Base-by-base conservation (phyloP, 2,797 vertebrate genomes). In the Garrulus glandarius region DNA sequence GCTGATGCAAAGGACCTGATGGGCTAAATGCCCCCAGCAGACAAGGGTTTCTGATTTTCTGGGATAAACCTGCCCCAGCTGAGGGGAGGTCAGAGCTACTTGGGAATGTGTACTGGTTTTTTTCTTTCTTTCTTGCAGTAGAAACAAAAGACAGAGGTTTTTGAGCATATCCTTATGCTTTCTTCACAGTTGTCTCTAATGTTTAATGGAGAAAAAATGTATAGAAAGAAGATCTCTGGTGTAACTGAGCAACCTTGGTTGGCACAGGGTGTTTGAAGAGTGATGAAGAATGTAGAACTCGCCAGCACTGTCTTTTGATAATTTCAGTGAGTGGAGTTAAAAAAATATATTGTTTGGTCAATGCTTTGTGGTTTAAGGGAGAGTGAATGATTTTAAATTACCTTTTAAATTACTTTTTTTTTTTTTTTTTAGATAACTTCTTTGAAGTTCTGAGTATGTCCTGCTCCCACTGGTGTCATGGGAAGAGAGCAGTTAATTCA, bases 31-130 rank as follows among this genome's bases (percentile, higher is more conserved):
- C 5, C 4, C 16, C 5, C 20, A 37, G 24, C 6, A 37, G 30
- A 43, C 3, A 4, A 53, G 11, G 32, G 13, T 24, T 68, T 32
- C 37, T n/a, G 24, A 24, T 57, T 30, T 63, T 18, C 5, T 34
- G 13, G 19, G 22, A 22, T n/a, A 46, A 46, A 41, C 13, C 8
- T 50, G 41, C 13, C 6, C 12, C 15, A 34, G 18, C 6, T 24
- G 22, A 67, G 22, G 67, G 55, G 10, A 63, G 15, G 8, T 50
- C 15, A 17, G 10, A 49, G 21, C 21, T 46, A 15, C 2, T 21
- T 18, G 36, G 53, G 24, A 61, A 18, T 4, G 20, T 11, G 10
- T 55, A 9, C 8, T 22, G 5, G 0, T 0, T 82, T 5, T 19
- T 50, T 52, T 43, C 6, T 50, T 9, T 4, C 8, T 37, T 70